Base-by-base conservation (phyloP, 2,888 invertebrate species). In the Dichetophora obliterata region DNA sequence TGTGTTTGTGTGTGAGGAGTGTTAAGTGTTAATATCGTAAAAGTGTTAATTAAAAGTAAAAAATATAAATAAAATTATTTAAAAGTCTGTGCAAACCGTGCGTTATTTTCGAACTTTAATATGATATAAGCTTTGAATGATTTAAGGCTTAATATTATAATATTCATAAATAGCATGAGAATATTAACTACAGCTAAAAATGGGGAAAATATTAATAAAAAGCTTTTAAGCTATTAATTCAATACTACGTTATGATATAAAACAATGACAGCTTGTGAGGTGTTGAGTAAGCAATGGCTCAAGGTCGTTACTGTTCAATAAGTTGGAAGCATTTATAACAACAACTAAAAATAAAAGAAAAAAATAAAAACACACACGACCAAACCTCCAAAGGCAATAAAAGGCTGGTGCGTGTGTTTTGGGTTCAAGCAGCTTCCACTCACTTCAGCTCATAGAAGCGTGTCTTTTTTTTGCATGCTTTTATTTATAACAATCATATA, bases 281-380 rank as follows among this genome's bases (percentile, higher is more conserved):
- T 34, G 37, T 31, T 65, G 37, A 43, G 22, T 22, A 66, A 22
- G 48, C 14, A 66, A 66, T 14, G 66, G 37, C 22, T 66, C 66
- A 66, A 66, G 66, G 66, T 22, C 66, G 48, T 66, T 22, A 19
- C 48, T 66, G 66, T 37, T 37, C 14, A 66, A 37, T 66, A 37
- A 37, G 19, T 22, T 66, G 66, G 66, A 66, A 66, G 22, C 37
- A 19, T 19, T 66, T 9, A 66, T 31, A 34, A n/a, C 19, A 66
- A 65, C 19, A n/a, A n/a, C 4, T 43, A 31, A 48, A n/a, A 66
- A 22, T 11, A 37, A 37, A 22, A 16, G 11, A 3, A 65, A 31
- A 66, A 34, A 66, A 22, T 11, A 37, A 37, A 22, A 24, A 65
- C 34, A 54, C 59, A 59, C 22, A 59, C 4, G 4, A 59, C 9